Evolutionary conservation across 2,888 invertebrate genomes (phyloP).

Genomic region (Flabesymbios commensalis): DNA sequence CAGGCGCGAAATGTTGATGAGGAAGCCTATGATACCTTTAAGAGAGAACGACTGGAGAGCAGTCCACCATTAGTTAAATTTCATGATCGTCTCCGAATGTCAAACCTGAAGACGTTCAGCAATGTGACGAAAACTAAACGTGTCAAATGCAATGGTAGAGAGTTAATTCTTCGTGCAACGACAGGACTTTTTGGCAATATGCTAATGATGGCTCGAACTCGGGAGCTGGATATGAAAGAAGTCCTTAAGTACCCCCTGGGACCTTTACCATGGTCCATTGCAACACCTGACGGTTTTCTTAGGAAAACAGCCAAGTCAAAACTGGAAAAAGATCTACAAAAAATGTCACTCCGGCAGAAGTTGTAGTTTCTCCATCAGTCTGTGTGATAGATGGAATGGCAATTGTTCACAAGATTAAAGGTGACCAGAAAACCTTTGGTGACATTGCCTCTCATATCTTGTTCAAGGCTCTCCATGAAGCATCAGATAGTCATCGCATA

Average conservation of each 20-base stretch:
- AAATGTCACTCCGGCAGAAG: slow-evolving; percentile 9
- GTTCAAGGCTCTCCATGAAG: background rate
- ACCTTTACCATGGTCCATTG: slow-evolving; percentile 19
- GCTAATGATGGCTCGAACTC: slow-evolving; percentile 17
- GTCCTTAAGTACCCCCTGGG: slow-evolving; percentile 12
- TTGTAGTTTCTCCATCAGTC: slow-evolving; percentile 13
- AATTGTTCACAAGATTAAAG: slow-evolving; percentile 11
- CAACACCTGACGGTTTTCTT: slow-evolving; percentile 22
- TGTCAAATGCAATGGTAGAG: background rate
- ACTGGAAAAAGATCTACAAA: slow-evolving; percentile 15
- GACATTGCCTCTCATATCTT: slow-evolving; percentile 12
- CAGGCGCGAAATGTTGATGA: slow-evolving; percentile 11
- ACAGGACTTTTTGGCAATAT: slow-evolving; percentile 15
- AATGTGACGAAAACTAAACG: background rate
- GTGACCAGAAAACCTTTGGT: slow-evolving; percentile 11
- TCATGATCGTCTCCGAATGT: background rate
- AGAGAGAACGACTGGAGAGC: background rate
- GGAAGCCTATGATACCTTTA: background rate
- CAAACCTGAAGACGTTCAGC: slow-evolving; percentile 1
- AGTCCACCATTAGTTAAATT: background rate
- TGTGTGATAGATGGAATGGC: slow-evolving; percentile 17
- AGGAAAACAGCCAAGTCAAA: slow-evolving; percentile 18
- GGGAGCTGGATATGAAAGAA: slow-evolving; percentile 22
- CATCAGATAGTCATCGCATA: slow-evolving; percentile 5
- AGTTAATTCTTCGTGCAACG: slow-evolving; percentile 12